Base-by-base conservation (phyloP, 2,797 vertebrate species). In the Pyrocephalus nanus region DNA sequence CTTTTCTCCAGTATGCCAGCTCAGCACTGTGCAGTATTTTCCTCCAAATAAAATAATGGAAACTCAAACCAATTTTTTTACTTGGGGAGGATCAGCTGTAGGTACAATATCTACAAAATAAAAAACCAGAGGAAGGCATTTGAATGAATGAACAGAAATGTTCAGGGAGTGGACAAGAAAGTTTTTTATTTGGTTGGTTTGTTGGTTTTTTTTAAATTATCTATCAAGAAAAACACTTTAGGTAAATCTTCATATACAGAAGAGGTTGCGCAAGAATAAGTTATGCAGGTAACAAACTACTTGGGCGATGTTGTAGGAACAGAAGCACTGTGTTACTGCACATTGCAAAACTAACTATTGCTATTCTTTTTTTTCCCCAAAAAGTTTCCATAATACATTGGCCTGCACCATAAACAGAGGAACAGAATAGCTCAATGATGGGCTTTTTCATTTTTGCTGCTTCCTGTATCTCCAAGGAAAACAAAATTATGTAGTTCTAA, bases 381-480 rank as follows among this genome's bases (percentile, higher is more conserved):
- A 67, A 80, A 36, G 47, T 32, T 94, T 89, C 75, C 0, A 0
- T 83, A 50, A 66, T 50, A 17, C 70, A 42, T 58, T 48, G 47
- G 25, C 51, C 57, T 84, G 32, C 65, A 51, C 76, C 70, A 45
- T 74, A 78, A 92, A 80, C 3, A 79, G 71, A 72, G 23, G 26
- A 80, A 47, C 17, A 38, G 36, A 87, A 67, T 21, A 51, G 58
- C 34, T 75, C 62, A 40, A 8, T 36, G 34, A 81, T 45, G 34
- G 47, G 43, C 69, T 88, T 45, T 70, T 73, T 92, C 78, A 58
- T 72, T 81, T 86, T 78, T 88, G 32, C 53, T 55, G 26, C 38
- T 91, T 96, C 89, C 85, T 90, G 22, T 62, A 70, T 57, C 73
- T 73, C 92, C 19, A 23, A 90, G 36, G 43, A 86, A 90, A 92